Evolutionary conservation across 2,888 invertebrate genomes (phyloP).

Genomic region (Cyrtodaria siliqua): DNA sequence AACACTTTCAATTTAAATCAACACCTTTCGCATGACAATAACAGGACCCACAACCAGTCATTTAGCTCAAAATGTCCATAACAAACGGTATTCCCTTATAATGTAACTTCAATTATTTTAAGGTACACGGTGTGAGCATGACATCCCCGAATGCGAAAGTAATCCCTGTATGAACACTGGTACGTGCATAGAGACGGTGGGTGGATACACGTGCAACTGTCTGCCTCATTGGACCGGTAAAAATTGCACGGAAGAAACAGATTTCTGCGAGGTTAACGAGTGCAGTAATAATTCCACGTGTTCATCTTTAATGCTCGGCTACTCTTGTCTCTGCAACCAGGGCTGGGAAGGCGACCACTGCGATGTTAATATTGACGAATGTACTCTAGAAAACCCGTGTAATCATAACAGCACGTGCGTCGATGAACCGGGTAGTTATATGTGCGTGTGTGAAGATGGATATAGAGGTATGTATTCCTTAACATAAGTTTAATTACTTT

Average conservation of each 20-base stretch:
- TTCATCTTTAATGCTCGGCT: constrained; percentile 50
- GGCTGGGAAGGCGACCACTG: constrained; percentile 62
- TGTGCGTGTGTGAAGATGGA: too few species aligned
- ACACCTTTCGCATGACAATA: too few species aligned
- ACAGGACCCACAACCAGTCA: too few species aligned
- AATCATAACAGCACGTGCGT: too few species aligned
- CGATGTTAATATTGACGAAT: constrained; percentile 56
- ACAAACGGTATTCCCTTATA: too few species aligned
- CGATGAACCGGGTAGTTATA: too few species aligned
- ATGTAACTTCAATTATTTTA: too few species aligned
- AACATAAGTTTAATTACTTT: too few species aligned
- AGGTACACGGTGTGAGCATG: constrained; percentile 58
- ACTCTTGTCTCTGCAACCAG: constrained; percentile 55
- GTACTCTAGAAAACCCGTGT: constrained; percentile 13
- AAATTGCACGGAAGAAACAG: constrained; percentile 43
- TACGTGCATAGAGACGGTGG: constrained; percentile 49
- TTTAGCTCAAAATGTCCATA: too few species aligned
- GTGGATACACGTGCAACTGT: constrained; percentile 52
- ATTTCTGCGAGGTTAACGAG: constrained; percentile 30
- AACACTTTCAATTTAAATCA: too few species aligned
- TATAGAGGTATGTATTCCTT: too few species aligned
- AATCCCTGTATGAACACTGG: constrained; percentile 42
- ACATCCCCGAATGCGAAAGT: constrained; percentile 63
- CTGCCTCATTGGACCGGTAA: not conserved
- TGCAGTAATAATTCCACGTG: constrained; percentile 63